These are phyloP conservation scores for Notolabrus celidotus DNA, from an alignment of 2,797 vertebrate genomes.

Conservation along the genomic window DNA sequence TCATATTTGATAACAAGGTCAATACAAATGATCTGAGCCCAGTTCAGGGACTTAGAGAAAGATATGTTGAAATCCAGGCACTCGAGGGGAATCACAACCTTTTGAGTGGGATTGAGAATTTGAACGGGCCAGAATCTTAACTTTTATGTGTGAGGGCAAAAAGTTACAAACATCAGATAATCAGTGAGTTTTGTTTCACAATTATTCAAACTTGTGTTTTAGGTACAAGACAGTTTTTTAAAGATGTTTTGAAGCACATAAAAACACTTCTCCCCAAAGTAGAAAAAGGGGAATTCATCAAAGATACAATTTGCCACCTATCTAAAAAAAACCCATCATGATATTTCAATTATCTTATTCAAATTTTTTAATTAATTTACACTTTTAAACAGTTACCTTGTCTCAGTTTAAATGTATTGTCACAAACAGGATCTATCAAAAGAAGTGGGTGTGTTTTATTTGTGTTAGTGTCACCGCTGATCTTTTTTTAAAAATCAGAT, in stretches of 20 bases:
- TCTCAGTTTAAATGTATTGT: constrained; percentile 39
- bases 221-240: not conserved
- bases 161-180: not conserved
- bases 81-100: constrained; percentile 26
- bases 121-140: not conserved
- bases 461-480: constrained; percentile 30
- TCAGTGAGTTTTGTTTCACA: not conserved
- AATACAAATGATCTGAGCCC: constrained; percentile 8
- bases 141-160: not conserved
- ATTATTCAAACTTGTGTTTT: not conserved
- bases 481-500: constrained; percentile 5
- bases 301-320: constrained; percentile 10
- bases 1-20: not conserved
- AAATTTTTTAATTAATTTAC: constrained; percentile 36
- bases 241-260: not conserved
- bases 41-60: not conserved
- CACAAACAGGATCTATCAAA: constrained; percentile 48
- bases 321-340: constrained; percentile 17
- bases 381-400: constrained; percentile 28
- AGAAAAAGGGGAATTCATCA: constrained; percentile 21
- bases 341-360: constrained; percentile 10
- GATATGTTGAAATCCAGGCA: constrained; percentile 39
- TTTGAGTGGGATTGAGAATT: constrained; percentile 6
- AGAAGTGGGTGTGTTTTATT: constrained; percentile 39
- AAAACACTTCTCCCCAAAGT: not conserved